Percentiles rank a stretch among this genome's conserved stretches.
Conservation (phyloP, 2,113 vertebrate genomes). For the Rhipidura dahli region DNA sequence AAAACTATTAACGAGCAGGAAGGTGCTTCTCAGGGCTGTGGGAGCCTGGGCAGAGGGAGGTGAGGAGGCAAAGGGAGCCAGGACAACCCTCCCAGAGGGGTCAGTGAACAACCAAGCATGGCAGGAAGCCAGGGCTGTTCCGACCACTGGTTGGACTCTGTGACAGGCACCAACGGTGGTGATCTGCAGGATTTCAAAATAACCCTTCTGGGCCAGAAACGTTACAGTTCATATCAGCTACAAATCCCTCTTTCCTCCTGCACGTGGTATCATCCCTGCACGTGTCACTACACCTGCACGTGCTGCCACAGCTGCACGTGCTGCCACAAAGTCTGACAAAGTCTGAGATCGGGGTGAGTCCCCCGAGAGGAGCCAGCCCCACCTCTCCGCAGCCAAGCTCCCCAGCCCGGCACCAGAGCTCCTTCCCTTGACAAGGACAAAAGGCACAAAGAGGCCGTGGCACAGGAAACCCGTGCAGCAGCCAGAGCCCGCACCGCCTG, state of each 20-base stretch:
- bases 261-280: background rate
- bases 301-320: background rate
- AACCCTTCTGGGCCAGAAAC: background rate
- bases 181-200: background rate
- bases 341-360: rapidly evolving
- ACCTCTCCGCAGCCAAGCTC: background rate
- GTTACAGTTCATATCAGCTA: background rate
- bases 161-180: background rate
- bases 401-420: background rate
- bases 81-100: background rate
- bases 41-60: background rate
- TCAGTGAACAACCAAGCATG: background rate
- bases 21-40: background rate
- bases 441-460: background rate
- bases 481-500: background rate
- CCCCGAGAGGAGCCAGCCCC: background rate
- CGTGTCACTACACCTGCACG: background rate
- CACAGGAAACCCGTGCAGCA: background rate
- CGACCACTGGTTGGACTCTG: background rate
- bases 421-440: background rate
- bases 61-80: background rate
- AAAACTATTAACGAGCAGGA: background rate
- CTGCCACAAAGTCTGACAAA: background rate
- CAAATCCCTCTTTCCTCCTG: background rate
- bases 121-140: background rate